Evolutionary conservation across 2,797 vertebrate species (phyloP).

Genomic region (Poecilia gillii): DNA sequence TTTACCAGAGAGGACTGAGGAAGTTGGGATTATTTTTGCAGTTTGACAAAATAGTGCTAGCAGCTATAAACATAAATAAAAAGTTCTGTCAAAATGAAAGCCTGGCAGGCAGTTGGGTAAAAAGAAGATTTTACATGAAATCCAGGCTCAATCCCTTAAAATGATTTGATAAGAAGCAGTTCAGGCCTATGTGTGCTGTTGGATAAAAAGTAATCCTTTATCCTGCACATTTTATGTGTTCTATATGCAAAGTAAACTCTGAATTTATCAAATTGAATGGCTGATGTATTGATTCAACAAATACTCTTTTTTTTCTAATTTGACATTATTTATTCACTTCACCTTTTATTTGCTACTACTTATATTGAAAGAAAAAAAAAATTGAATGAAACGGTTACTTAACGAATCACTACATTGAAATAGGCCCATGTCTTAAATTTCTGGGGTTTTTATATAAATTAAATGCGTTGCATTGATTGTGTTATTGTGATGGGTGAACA

Average conservation of each 20-base stretch:
- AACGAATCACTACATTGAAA: neutral
- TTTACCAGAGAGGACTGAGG: neutral
- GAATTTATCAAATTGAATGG: neutral
- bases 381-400: neutral
- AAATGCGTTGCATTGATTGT: neutral
- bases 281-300: neutral
- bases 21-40: neutral
- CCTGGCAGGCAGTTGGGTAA: neutral
- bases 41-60: neutral
- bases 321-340: neutral
- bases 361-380: neutral
- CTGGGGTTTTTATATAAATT: neutral
- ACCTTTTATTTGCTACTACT: neutral
- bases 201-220: neutral
- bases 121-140: neutral
- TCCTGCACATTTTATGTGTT: neutral
- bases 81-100: neutral
- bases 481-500: neutral
- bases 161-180: neutral
- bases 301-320: neutral
- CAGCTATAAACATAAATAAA: neutral
- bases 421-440: neutral
- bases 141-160: neutral
- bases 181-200: neutral
- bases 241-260: neutral